A percentile compares a stretch with the other conserved stretches of the same genome.
Conservation (phyloP, 2,113 vertebrate genomes). For the Festucalex cinctus region DNA sequence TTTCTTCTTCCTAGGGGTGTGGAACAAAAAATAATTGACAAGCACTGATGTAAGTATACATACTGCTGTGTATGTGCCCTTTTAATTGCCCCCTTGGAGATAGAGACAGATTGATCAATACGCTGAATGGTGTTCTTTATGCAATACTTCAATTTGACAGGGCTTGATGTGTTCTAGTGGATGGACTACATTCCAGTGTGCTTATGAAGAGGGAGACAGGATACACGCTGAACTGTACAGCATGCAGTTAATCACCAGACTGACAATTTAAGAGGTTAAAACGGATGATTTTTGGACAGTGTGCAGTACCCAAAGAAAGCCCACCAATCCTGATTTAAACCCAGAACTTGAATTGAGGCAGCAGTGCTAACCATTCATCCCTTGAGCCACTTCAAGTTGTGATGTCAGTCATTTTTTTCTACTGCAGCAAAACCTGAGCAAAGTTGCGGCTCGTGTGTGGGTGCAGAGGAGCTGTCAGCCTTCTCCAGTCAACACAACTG, state of each 20-base stretch:
- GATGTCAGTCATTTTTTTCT: background rate
- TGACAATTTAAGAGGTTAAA: background rate
- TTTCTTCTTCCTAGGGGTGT: no score
- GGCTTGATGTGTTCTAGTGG: background rate
- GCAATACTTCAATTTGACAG: background rate
- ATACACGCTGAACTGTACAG: background rate
- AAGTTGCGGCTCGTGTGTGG: background rate
- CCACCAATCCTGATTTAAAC: background rate
- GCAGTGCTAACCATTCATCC: background rate
- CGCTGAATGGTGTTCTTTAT: background rate
- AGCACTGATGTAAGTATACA: background rate
- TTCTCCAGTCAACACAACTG: background rate
- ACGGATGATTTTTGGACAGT: background rate
- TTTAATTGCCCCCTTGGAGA: background rate
- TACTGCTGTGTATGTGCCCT: background rate
- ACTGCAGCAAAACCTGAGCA: background rate
- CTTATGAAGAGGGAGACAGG: background rate
- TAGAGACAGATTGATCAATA: background rate
- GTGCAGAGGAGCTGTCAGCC: background rate
- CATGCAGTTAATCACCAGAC: background rate
- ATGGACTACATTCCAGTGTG: background rate
- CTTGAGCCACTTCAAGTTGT: background rate
- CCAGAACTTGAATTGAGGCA: background rate
- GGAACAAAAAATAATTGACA: no score
- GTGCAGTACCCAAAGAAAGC: background rate